phyloP scores from a whole-genome alignment of 2,888 invertebrate genomes.

The Meteorus colon region DNA sequence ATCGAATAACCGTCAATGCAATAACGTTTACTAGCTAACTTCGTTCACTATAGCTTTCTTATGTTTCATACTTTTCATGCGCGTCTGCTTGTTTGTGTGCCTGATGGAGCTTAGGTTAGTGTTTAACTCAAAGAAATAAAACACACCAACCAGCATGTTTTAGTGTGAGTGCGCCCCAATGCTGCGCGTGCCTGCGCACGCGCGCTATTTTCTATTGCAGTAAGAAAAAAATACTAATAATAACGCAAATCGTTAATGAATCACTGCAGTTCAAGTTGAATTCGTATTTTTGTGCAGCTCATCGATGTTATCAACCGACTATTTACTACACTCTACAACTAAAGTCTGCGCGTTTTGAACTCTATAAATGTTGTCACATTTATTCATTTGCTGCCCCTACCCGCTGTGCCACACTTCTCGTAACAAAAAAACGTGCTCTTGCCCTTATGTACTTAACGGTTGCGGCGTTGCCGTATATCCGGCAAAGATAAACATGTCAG shows the following conservation, averaged over 20 bases:
- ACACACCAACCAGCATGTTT: constrained; percentile 48
- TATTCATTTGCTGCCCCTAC: constrained; percentile 56
- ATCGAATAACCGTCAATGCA: constrained; percentile 6
- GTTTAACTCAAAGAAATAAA: constrained; percentile 22
- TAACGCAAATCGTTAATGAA: constrained; percentile 42
- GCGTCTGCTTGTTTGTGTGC: not conserved
- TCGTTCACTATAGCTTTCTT: constrained; percentile 20
- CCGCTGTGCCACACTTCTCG: constrained; percentile 39
- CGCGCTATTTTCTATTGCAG: constrained; percentile 49
- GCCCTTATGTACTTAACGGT: constrained; percentile 67
- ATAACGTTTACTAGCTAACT: not conserved
- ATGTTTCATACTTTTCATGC: constrained; percentile 29
- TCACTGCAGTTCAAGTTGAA: not conserved
- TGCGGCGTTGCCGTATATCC: constrained; percentile 73
- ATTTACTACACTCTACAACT: constrained; percentile 47
- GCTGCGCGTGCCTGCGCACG: constrained; percentile 41
- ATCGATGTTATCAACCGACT: not conserved
- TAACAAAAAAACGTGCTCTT: constrained; percentile 29
- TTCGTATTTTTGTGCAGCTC: not conserved
- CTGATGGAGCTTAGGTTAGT: not conserved
- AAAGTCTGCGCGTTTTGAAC: constrained; percentile 68
- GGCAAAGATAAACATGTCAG: constrained; percentile 51
- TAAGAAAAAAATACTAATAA: constrained; percentile 16
- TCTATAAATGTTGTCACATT: constrained; percentile 71
- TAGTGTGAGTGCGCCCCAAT: constrained; percentile 32